Evolutionary conservation across 2,797 vertebrate species (phyloP).

Genomic region (Lacerta agilis): DNA sequence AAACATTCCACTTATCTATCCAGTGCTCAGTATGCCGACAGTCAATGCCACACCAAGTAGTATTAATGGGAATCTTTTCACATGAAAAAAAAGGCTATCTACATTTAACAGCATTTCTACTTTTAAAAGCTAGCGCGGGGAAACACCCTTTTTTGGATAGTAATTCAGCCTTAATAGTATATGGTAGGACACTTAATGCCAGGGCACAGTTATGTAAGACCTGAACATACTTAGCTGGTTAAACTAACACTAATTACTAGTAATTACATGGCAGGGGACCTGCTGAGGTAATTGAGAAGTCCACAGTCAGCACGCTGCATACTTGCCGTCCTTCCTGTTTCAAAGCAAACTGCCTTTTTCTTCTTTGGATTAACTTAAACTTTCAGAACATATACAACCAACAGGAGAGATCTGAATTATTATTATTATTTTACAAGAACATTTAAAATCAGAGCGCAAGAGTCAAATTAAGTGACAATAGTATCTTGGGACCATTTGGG

Average conservation of each 20-base stretch:
- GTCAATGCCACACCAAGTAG: conserved; percentile 13
- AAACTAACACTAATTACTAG: conserved; percentile 52
- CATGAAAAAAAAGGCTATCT: conserved; percentile 32
- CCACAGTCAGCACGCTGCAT: conserved; percentile 58
- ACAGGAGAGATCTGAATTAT: conserved; percentile 6
- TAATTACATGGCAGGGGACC: conserved; percentile 69
- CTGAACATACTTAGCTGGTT: conserved; percentile 51
- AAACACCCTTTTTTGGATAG: conserved; percentile 40
- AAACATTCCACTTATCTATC: conserved; percentile 48
- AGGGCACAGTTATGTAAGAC: conserved; percentile 56
- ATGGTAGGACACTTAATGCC: conserved; percentile 47
- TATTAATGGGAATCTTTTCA: conserved; percentile 13
- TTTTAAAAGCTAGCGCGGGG: conserved; percentile 8
- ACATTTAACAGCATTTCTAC: conserved; percentile 5
- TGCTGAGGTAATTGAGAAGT: conserved; percentile 70
- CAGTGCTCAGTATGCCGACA: conserved; percentile 2
- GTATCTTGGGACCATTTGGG: accelerated
- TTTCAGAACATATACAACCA: conserved; percentile 46
- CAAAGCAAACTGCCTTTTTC: conserved; percentile 61
- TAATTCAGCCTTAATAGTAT: conserved; percentile 36
- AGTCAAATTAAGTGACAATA: conserved; percentile 10
- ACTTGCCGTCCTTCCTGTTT: conserved; percentile 45
- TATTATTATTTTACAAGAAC: background rate
- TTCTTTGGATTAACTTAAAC: conserved; percentile 72
- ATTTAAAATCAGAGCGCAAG: conserved; percentile 1